phyloP scores from a whole-genome alignment of 2,888 invertebrate genomes.

The Byasa hedistus region DNA sequence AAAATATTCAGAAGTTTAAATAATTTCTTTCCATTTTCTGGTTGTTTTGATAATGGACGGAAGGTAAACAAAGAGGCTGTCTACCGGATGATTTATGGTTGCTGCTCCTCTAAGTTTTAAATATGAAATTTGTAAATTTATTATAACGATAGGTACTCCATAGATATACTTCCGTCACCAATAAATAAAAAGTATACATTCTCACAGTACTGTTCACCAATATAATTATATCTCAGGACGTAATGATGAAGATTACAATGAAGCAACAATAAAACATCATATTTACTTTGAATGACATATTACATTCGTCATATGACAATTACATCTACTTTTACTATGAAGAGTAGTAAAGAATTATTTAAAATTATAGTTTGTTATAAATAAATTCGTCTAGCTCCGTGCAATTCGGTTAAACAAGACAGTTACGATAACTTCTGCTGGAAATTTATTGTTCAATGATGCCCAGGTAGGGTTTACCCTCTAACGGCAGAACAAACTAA shows the following conservation, averaged over 20 bases:
- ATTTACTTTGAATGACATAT: too few relatives aligned
- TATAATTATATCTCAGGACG: too few relatives aligned
- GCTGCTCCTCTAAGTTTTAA: neutral
- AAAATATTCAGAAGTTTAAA: neutral
- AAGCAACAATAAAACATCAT: too few relatives aligned
- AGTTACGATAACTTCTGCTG: constrained; percentile 33
- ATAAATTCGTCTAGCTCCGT: neutral
- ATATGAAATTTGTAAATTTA: neutral
- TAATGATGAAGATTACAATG: too few relatives aligned
- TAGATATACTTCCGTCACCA: too few relatives aligned
- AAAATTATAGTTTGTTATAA: neutral
- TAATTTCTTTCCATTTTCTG: neutral
- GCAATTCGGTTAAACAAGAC: constrained; percentile 30
- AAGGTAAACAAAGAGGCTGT: neutral
- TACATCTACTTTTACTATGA: too few relatives aligned
- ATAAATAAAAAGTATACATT: too few relatives aligned
- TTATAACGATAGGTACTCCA: too few relatives aligned
- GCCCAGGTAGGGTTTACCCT: constrained; percentile 41
- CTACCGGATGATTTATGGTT: neutral
- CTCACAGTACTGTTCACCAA: too few relatives aligned
- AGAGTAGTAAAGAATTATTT: neutral
- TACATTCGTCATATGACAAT: too few relatives aligned
- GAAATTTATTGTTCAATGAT: constrained; percentile 40
- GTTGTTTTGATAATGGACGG: neutral
- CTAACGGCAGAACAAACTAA: constrained; percentile 68